phyloP scores from a whole-genome alignment of 2,888 invertebrate species.

The Pheosia gnoma region DNA sequence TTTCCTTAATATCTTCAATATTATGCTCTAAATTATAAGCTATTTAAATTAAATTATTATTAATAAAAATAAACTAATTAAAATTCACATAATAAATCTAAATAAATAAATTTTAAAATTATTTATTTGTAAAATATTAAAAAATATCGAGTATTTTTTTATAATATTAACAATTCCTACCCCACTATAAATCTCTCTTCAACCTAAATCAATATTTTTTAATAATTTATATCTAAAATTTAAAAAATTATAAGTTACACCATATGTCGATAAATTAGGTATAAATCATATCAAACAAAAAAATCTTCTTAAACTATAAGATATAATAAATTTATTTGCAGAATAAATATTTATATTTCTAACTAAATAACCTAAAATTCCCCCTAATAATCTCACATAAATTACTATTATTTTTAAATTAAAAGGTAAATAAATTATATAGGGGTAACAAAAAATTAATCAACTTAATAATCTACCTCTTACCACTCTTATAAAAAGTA shows the following conservation, averaged over 20 bases:
- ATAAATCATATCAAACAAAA: slow-evolving; percentile 82
- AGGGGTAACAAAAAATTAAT: slow-evolving; percentile 79
- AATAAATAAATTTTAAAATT: slow-evolving; percentile 79
- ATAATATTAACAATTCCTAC: slow-evolving; percentile 67
- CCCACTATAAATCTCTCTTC: slow-evolving; percentile 74
- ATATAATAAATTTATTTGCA: slow-evolving; percentile 64
- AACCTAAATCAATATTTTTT: slow-evolving; percentile 78
- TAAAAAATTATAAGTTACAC: slow-evolving; percentile 75
- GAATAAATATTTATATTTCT: slow-evolving; percentile 72
- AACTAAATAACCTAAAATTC: slow-evolving; percentile 67
- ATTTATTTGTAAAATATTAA: slow-evolving; percentile 72
- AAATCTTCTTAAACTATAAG: slow-evolving; percentile 61
- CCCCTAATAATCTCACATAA: slow-evolving; percentile 74
- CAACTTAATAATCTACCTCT: slow-evolving; percentile 82
- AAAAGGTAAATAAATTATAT: slow-evolving; percentile 80
- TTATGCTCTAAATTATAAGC: slow-evolving; percentile 65
- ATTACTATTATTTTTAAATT: slow-evolving; percentile 81
- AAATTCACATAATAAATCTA: slow-evolving; percentile 70
- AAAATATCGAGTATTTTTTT: slow-evolving; percentile 66
- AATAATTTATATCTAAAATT: slow-evolving; percentile 62
- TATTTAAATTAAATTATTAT: slow-evolving; percentile 55
- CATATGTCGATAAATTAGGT: slow-evolving; percentile 74
- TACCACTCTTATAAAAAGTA: slow-evolving; percentile 80
- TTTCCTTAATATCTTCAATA: slow-evolving; percentile 73
- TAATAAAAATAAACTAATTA: slow-evolving; percentile 50